phyloP scores from a whole-genome alignment of 1,140 invertebrate species.

The Pollicipes pollicipes region DNA sequence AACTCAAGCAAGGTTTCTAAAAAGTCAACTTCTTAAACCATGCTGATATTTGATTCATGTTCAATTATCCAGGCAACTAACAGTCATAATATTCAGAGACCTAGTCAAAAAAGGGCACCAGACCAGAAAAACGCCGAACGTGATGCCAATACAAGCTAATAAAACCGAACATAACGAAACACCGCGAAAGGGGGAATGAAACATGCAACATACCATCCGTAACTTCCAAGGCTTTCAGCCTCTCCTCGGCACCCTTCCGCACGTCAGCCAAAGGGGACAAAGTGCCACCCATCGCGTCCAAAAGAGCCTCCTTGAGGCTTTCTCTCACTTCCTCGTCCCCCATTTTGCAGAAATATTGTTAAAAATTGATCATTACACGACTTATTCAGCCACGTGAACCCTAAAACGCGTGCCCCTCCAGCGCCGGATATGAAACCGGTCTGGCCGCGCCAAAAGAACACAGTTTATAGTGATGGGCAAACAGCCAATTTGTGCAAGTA shows the following conservation, averaged over 20 bases:
- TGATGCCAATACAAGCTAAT: background rate
- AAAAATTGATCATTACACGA: background rate
- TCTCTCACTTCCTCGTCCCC: background rate
- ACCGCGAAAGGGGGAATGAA: background rate
- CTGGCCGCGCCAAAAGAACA: background rate
- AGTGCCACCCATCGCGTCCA: conserved; percentile 33
- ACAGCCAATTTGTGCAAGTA: too few relatives aligned
- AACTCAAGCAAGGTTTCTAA: conserved; percentile 7
- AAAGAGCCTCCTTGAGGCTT: conserved; percentile 17
- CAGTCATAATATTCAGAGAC: background rate
- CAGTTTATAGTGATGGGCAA: background rate
- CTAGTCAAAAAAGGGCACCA: background rate
- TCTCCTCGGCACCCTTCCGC: conserved; percentile 40
- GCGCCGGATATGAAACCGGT: background rate
- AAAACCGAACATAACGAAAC: conserved; percentile 5
- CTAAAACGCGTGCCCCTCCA: background rate
- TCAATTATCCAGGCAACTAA: background rate
- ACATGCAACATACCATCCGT: conserved; percentile 37
- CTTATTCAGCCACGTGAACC: background rate
- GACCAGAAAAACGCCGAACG: background rate
- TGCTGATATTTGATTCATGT: too few relatives aligned
- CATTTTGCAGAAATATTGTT: background rate
- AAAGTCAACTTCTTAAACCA: too few relatives aligned
- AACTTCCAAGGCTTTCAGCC: conserved; percentile 46
- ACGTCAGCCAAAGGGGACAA: conserved; percentile 38